Percentiles rank a stretch among this genome's conserved stretches.
Evolutionary conservation across 2,113 vertebrate genomes (phyloP).

Genomic region (Nesogale talazaci): DNA sequence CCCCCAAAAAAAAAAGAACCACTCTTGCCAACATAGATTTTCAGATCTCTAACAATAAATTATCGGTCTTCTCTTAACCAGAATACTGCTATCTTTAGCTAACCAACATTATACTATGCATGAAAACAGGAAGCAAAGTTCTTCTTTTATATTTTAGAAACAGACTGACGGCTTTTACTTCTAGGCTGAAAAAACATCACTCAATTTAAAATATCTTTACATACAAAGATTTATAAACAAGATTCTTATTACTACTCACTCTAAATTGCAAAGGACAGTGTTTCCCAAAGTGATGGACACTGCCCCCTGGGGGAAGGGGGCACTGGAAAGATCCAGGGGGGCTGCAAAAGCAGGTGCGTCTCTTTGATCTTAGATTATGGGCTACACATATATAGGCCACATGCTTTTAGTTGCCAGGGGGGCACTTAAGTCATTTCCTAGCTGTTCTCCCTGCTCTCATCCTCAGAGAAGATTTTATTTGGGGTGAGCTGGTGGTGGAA

Average conservation of each 20-base stretch:
- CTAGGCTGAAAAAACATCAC: slow-evolving; percentile 36
- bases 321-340: too few species aligned
- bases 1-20: too few species aligned
- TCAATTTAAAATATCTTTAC: slow-evolving; percentile 15
- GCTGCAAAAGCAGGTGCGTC: too few species aligned
- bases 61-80: slow-evolving; percentile 25
- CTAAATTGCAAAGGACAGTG: slow-evolving; percentile 6
- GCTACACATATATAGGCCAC: too few species aligned
- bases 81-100: slow-evolving; percentile 29
- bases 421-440: too few species aligned
- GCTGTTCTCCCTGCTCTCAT: background rate
- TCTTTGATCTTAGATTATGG: too few species aligned
- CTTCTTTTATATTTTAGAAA: slow-evolving; percentile 40
- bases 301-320: too few species aligned
- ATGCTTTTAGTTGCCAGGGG: too few species aligned
- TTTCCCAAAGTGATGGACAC: too few species aligned
- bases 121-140: too few species aligned
- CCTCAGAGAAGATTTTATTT: background rate
- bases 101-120: background rate
- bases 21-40: slow-evolving; percentile 34
- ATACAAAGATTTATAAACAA: background rate
- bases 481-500: too few species aligned
- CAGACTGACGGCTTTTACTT: slow-evolving; percentile 42
- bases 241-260: slow-evolving; percentile 33
- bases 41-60: slow-evolving; percentile 49